A percentile compares a stretch with the other conserved stretches of the same genome.
These are phyloP conservation scores for Poecile atricapillus DNA, from an alignment of 2,113 vertebrate species.

Conservation along the genomic window DNA sequence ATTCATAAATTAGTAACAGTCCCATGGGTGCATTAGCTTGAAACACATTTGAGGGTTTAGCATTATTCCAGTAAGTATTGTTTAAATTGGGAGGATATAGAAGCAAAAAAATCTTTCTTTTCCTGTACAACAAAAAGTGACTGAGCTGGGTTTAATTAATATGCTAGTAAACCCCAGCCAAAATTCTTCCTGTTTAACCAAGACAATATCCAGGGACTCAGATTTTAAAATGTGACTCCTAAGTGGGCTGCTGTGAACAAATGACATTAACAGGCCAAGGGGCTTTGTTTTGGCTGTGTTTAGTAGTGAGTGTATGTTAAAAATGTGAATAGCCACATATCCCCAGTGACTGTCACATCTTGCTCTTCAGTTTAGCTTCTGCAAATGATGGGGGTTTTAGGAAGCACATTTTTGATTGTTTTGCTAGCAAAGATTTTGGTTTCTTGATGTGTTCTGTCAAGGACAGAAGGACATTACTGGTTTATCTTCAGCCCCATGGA, in stretches of 20 bases:
- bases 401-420: background rate
- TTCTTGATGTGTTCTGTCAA: background rate
- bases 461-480: background rate
- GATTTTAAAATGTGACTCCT: background rate
- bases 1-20: background rate
- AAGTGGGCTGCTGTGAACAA: background rate
- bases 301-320: background rate
- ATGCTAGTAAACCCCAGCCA: background rate
- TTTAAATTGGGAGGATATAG: background rate
- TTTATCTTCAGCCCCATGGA: too few relatives aligned
- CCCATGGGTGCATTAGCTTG: background rate
- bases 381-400: background rate
- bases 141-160: background rate
- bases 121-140: background rate
- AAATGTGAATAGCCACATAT: background rate
- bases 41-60: background rate
- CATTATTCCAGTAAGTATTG: background rate
- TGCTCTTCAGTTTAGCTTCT: background rate
- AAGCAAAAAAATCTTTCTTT: background rate
- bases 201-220: background rate
- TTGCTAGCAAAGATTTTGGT: background rate
- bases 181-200: background rate
- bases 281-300: background rate
- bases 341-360: background rate
- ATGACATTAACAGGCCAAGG: accelerated